These are phyloP conservation scores for Copidosoma floridanum DNA, from an alignment of 1,140 invertebrate species.

Conservation along the genomic window DNA sequence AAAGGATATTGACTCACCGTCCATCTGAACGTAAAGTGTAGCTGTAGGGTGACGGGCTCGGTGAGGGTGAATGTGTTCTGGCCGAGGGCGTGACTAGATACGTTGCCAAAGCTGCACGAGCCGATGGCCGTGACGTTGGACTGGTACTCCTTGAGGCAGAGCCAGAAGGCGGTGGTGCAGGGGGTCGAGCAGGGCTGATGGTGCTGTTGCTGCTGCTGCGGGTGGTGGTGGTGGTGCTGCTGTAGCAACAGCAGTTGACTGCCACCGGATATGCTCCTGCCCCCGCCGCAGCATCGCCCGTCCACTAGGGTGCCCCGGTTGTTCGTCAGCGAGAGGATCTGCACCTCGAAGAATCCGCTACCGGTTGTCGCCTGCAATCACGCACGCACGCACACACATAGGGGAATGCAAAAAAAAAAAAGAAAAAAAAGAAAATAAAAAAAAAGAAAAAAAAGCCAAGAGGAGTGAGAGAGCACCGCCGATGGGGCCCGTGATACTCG, in stretches of 20 bases:
- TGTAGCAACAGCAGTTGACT: conserved; percentile 47
- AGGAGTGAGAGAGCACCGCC: too few relatives aligned
- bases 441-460: too few relatives aligned
- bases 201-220: conserved; percentile 63
- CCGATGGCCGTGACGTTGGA: conserved; percentile 77
- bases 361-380: conserved; percentile 67
- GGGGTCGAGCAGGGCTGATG: conserved; percentile 57
- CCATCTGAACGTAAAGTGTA: conserved; percentile 87
- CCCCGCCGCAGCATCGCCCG: conserved; percentile 78
- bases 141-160: conserved; percentile 91
- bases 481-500: too few relatives aligned
- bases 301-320: conserved; percentile 75
- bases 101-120: conserved; percentile 86
- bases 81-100: conserved; percentile 79
- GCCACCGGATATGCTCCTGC: too few relatives aligned
- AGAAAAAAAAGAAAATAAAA: too few relatives aligned
- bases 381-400: too few relatives aligned
- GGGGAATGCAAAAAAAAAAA: too few relatives aligned
- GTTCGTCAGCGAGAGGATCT: conserved; percentile 87
- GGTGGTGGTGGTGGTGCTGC: conserved; percentile 42
- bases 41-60: conserved; percentile 75
- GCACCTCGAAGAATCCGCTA: conserved; percentile 87
- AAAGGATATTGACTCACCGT: too few relatives aligned
- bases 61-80: conserved; percentile 83
- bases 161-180: conserved; percentile 81